Percentiles rank a stretch among this genome's conserved stretches.
Evolutionary conservation across 2,797 vertebrate genomes (phyloP).

Genomic region (Cyprinodon diabolis): DNA sequence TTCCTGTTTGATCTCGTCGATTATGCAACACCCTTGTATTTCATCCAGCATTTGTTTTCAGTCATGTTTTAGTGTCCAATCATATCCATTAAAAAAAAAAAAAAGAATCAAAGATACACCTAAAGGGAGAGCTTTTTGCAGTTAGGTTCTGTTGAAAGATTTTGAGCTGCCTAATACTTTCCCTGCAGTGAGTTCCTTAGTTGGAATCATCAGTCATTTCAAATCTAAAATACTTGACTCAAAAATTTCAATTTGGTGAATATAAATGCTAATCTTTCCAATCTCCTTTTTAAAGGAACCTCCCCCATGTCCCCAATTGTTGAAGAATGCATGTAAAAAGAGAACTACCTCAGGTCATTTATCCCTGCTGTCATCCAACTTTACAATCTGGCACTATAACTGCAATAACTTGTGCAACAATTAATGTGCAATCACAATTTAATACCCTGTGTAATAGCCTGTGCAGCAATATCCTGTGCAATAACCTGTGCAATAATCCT

Average conservation of each 20-base stretch:
- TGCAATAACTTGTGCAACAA: too few species aligned
- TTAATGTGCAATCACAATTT: too few species aligned
- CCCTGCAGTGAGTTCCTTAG: background rate
- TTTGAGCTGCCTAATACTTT: background rate
- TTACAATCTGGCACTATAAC: too few species aligned
- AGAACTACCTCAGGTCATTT: too few species aligned
- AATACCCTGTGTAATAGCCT: too few species aligned
- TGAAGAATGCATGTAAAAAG: too few species aligned
- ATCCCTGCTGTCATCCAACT: too few species aligned
- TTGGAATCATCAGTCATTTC: background rate
- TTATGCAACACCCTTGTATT: constrained; percentile 22
- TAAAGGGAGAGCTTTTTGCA: background rate
- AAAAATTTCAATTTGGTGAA: background rate
- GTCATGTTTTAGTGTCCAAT: constrained; percentile 1
- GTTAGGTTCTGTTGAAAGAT: background rate
- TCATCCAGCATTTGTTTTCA: background rate
- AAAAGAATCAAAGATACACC: background rate
- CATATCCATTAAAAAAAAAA: background rate
- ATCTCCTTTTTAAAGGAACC: too few species aligned
- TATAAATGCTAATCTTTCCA: background rate
- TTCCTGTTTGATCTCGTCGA: constrained; percentile 6
- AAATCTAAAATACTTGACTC: background rate
- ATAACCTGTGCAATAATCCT: too few species aligned
- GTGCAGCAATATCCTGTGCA: too few species aligned
- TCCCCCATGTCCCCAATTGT: too few species aligned